These are phyloP conservation scores for Zaprionus nigranus DNA, from an alignment of 1,140 invertebrate genomes.

Conservation along the genomic window DNA sequence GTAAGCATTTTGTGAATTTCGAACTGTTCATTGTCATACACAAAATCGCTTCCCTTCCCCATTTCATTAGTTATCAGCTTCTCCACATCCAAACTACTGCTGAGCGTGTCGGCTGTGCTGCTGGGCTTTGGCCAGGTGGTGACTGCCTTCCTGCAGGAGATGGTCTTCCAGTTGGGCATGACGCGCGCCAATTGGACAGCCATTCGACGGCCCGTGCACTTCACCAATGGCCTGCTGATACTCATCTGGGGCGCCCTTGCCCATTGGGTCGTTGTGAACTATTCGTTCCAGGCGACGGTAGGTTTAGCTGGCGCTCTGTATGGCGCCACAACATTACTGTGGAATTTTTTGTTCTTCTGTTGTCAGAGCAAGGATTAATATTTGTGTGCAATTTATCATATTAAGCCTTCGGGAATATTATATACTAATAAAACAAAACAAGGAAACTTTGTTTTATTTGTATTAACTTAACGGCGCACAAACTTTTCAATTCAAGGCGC, in stretches of 20 bases:
- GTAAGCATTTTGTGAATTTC: constrained; percentile 52
- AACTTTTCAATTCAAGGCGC: constrained; percentile 13
- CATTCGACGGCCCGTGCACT: constrained; percentile 73
- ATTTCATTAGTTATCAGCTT: constrained; percentile 73
- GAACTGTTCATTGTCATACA: neutral
- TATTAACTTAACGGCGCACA: neutral
- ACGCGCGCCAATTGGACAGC: constrained; percentile 78
- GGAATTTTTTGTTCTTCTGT: constrained; percentile 80
- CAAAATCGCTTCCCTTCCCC: neutral
- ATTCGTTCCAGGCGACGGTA: constrained; percentile 78
- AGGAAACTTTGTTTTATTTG: neutral
- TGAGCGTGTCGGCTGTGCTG: constrained; percentile 79
- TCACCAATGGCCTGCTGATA: constrained; percentile 77
- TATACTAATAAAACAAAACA: constrained; percentile 15
- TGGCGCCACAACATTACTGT: constrained; percentile 63
- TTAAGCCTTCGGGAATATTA: constrained; percentile 25
- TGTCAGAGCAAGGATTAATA: constrained; percentile 67
- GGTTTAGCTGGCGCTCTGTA: constrained; percentile 70
- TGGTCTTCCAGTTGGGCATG: constrained; percentile 79
- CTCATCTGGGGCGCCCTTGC: constrained; percentile 79
- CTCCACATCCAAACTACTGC: constrained; percentile 77
- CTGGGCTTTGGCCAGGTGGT: constrained; percentile 82
- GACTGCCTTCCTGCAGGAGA: constrained; percentile 79
- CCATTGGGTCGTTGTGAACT: constrained; percentile 76
- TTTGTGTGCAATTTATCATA: constrained; percentile 2